Base-by-base conservation (phyloP, 2,797 vertebrate genomes). In the Microcaecilia unicolor region DNA sequence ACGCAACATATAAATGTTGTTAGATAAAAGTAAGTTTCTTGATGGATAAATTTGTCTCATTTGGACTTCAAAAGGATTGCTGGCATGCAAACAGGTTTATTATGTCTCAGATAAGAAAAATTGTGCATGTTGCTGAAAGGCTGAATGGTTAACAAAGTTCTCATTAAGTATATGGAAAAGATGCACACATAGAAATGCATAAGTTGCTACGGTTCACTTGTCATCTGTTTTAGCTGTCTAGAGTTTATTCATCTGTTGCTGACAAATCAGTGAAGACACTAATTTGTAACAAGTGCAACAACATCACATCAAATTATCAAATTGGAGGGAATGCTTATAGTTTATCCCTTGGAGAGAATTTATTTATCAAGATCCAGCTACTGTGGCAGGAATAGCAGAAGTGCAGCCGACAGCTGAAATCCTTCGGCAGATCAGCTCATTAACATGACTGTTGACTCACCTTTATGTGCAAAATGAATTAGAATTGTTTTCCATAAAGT, bases 231-330 rank as follows among this genome's bases (percentile, higher is more conserved):
- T 15, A 30, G 14, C 36, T 35, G 7, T 59, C 48, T 37, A 3
- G 1, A 28, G 26, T 23, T 51, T 54, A 40, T 45, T 32, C 25
- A 11, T 41, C 9, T 48, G 48, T 45, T 48, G 41, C 28, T 40
- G 61, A 72, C 50, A 72, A 65, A 70, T 62, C 22, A 59, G 46
- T 61, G 37, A 51, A 43, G 61, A 55, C 59, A 48, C 48, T 26
- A 49, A n/a, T 41, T 51, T 59, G 44, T 70, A 64, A 69, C 48
- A 35, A 55, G 54, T 71, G 60, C 46, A 56, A 22, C 36, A 48
- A 28, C 58, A 55, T 67, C 51, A 60, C 22, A 37, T 61, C 51
- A 54, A 33, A 58, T 60, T 38, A 63, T 49, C 51, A 46, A 62
- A 57, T 41, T 41, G 37, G 22, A 40, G 22, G 48, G 15, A 41